Evolutionary conservation across 2,797 vertebrate genomes (phyloP), one percentile per base, ranked within the genome.

Genomic region (Rhinogobio ventralis): DNA sequence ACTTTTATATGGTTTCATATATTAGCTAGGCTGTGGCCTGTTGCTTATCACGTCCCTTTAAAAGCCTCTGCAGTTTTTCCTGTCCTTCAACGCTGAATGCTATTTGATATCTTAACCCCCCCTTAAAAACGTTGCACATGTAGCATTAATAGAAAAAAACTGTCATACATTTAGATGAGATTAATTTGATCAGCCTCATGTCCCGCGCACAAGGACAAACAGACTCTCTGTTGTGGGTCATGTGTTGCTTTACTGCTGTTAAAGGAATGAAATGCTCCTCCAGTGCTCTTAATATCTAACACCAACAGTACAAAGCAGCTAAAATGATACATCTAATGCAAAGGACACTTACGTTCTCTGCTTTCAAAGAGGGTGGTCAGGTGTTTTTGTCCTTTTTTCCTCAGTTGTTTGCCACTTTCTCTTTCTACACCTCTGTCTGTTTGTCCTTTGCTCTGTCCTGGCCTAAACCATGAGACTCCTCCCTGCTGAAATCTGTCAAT

Each of bases 361-460:
- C 62, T 74, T 74, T 66, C 36, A 76, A 84, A 57, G 5, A 74
- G 79, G 64, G 25, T 17, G 75, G 7, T 64, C 30, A 13, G 49
- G 25, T 71, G 25, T 8, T 72, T 80, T 17, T 1, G n/a, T 36
- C 86, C 76, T 85, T 25, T 71, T 64, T 17, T 87, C 1, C 72
- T 81, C 23, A 85, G 39, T 66, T 83, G 14, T 86, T 46, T 74
- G 68, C 39, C 49, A 42, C 75, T 82, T 88, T 86, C 57, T 87
- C 78, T 86, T 90, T 87, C 71, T 86, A 72, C 45, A 89, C 62
- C 84, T 90, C 82, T 76, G 87, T 79, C 89, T 80, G 89, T 94
- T 93, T 94, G 95, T 91, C 95, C 95, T 96, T 95, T 92, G 92
- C 92, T 91, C 89, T 91, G 94, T 94, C 94, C 94, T 91, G 83